Evolutionary conservation across 2,888 invertebrate genomes (phyloP).

Genomic region (Tinea pellionella): DNA sequence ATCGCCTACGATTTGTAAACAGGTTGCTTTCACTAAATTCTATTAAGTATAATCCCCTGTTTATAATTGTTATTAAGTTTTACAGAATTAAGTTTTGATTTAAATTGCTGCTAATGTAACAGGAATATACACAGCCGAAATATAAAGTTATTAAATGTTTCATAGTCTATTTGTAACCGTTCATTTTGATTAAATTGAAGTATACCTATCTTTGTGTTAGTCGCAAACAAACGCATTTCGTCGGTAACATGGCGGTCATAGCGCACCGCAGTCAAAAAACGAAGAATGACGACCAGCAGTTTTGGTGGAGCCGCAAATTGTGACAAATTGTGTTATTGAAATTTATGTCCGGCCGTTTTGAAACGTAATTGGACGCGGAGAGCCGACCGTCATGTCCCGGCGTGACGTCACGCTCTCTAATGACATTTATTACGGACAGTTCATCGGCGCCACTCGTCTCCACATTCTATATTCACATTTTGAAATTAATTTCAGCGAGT

Average conservation of each 20-base stretch:
- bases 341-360: slow-evolving; percentile 61
- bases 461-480: slow-evolving; percentile 36
- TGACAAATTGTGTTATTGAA: slow-evolving; percentile 61
- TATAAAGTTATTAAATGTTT: too few relatives aligned
- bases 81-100: too few relatives aligned
- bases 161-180: neutral
- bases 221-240: slow-evolving; percentile 9
- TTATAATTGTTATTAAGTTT: too few relatives aligned
- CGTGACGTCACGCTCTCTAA: slow-evolving; percentile 56
- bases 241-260: neutral
- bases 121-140: too few relatives aligned
- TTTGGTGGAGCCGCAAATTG: slow-evolving; percentile 44
- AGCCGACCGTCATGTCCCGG: slow-evolving; percentile 42
- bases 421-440: slow-evolving; percentile 59
- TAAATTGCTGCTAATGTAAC: too few relatives aligned
- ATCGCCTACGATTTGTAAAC: slow-evolving; percentile 17
- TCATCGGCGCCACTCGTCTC: slow-evolving; percentile 49
- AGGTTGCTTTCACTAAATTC: neutral
- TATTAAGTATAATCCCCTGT: too few relatives aligned
- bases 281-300: slow-evolving; percentile 29
- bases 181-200: neutral
- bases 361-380: slow-evolving; percentile 57
- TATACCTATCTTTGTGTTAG: neutral
- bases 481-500: slow-evolving; percentile 47
- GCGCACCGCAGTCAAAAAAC: slow-evolving; percentile 35